These are phyloP conservation scores for Abrostola triplasia DNA, from an alignment of 2,888 invertebrate species.

Conservation along the genomic window DNA sequence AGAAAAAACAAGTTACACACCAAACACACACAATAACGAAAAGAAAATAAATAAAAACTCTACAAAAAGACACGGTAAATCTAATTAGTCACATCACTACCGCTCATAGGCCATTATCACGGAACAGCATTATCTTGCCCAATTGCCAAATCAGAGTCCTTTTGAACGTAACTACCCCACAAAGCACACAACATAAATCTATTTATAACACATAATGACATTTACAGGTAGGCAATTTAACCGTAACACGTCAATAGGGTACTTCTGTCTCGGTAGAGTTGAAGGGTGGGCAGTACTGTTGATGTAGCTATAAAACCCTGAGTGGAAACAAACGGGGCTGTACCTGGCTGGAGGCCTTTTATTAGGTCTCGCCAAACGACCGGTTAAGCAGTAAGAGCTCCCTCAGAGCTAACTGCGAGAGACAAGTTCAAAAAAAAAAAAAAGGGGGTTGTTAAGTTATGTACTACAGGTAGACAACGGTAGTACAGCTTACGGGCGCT, in stretches of 20 bases:
- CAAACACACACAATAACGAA: not conserved
- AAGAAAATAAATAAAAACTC: not conserved
- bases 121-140: not conserved
- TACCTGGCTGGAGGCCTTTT: no score
- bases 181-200: conserved; percentile 20
- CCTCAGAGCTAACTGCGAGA: no score
- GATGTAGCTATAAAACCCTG: conserved; percentile 26
- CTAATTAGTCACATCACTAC: conserved; percentile 42
- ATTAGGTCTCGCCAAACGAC: no score
- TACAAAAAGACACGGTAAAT: conserved; percentile 18
- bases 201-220: conserved; percentile 29
- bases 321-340: conserved; percentile 42
- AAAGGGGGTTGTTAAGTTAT: conserved; percentile 1
- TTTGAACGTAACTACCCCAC: conserved; percentile 22
- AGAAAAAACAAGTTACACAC: not conserved
- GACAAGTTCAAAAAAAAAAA: no score
- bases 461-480: not conserved
- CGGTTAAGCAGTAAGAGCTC: no score
- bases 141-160: conserved; percentile 13
- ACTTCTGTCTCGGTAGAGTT: conserved; percentile 25
- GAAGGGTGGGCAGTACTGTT: conserved; percentile 30
- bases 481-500: not conserved
- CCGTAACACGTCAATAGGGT: conserved; percentile 29
- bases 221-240: conserved; percentile 45
- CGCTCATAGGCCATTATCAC: not conserved